Conservation (phyloP, 35 echinoderm and acorn worm species). For the Lytechinus variegatus region DNA sequence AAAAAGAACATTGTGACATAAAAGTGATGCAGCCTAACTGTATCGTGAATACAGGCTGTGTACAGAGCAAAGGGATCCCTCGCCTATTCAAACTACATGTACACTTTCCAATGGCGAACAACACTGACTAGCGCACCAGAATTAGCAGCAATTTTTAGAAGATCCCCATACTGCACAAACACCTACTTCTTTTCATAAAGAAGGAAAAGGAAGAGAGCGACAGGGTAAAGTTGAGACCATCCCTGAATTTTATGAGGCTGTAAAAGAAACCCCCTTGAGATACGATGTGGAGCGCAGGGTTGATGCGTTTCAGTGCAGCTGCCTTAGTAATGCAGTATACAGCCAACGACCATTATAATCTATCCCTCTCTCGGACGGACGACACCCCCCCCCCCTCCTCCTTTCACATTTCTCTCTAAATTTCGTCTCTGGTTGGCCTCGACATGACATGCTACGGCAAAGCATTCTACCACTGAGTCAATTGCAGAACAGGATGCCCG, state of each 20-base stretch:
- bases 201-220: background rate
- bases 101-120: background rate
- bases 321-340: background rate
- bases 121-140: background rate
- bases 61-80: background rate
- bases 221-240: background rate
- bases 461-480: background rate
- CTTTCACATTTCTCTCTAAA: background rate
- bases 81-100: background rate
- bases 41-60: background rate
- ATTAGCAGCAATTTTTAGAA: background rate
- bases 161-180: conserved; percentile 28
- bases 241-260: conserved; percentile 24
- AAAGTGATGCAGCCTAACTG: no score
- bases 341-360: background rate
- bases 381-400: background rate
- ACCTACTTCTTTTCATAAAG: background rate
- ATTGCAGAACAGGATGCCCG: conserved; percentile 3
- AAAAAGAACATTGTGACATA: no score
- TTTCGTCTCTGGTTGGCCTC: conserved; percentile 13
- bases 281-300: background rate
- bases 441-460: background rate
- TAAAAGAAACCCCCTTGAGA: background rate
- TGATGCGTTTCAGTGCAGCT: background rate
- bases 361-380: background rate